A percentile compares a stretch with the other conserved stretches of the same genome.
phyloP scores from a whole-genome alignment of 1,140 invertebrate species.

The Chrysopa pallens region DNA sequence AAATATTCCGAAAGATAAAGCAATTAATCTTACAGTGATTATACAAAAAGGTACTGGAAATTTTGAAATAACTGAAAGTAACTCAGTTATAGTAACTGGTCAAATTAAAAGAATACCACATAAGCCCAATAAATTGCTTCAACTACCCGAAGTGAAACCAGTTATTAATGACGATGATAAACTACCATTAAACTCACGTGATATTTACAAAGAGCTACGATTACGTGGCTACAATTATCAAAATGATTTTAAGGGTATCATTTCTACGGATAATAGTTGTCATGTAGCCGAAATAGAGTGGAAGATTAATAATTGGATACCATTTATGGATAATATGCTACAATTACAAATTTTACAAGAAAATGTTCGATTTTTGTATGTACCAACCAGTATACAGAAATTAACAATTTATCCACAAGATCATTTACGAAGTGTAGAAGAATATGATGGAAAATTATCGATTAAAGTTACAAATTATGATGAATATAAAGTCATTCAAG shows the following conservation, averaged over 20 bases:
- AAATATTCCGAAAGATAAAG: slow-evolving; percentile 34
- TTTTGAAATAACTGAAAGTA: slow-evolving; percentile 6
- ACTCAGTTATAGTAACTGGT: background rate
- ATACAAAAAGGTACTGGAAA: slow-evolving; percentile 29
- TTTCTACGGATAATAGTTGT: slow-evolving; percentile 1
- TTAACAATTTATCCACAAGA: slow-evolving; percentile 4
- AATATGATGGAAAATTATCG: slow-evolving; percentile 9
- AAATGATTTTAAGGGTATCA: background rate
- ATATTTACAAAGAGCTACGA: slow-evolving; percentile 5
- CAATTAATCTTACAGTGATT: slow-evolving; percentile 37
- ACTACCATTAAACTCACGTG: background rate
- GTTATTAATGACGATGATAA: background rate
- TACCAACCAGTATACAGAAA: slow-evolving; percentile 4
- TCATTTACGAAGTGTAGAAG: background rate
- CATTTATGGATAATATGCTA: slow-evolving; percentile 4
- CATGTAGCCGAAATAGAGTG: slow-evolving; percentile 4
- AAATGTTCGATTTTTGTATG: background rate
- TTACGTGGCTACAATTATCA: slow-evolving; percentile 5
- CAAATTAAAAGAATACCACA: background rate
- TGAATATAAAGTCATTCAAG: background rate
- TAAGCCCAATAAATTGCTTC: background rate
- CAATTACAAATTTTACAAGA: slow-evolving; percentile 1
- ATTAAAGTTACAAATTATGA: background rate
- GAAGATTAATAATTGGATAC: slow-evolving; percentile 3
- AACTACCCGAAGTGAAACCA: background rate